phyloP scores from a whole-genome alignment of 2,888 invertebrate species.

The Cantharis flavilabris region DNA sequence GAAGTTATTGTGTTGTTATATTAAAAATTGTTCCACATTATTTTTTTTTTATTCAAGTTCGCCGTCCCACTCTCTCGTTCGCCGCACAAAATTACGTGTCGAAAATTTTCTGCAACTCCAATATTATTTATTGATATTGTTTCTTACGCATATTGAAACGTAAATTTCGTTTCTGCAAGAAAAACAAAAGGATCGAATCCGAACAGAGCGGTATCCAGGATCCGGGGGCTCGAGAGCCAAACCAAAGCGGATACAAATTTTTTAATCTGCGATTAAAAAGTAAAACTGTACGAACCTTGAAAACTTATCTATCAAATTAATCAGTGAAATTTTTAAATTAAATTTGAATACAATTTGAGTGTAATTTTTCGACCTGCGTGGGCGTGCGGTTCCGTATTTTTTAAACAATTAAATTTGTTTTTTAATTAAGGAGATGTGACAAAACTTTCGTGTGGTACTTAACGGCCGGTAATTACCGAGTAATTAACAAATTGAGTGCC shows the following conservation, averaged over 20 bases:
- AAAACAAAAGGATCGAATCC: not conserved
- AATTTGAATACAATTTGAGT: not conserved
- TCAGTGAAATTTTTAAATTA: slow-evolving; percentile 7
- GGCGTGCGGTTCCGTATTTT: not conserved
- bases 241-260: not conserved
- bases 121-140: slow-evolving; percentile 36
- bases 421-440: not conserved
- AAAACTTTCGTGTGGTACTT: not conserved
- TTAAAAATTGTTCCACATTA: slow-evolving; percentile 33
- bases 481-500: not conserved
- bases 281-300: slow-evolving; percentile 5
- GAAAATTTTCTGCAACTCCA: not conserved
- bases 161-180: slow-evolving; percentile 11
- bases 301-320: slow-evolving; percentile 14
- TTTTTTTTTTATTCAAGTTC: not conserved
- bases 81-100: slow-evolving; percentile 16
- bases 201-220: not conserved
- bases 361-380: not conserved
- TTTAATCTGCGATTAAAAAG: not conserved
- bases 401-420: not conserved
- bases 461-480: not conserved
- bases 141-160: slow-evolving; percentile 20
- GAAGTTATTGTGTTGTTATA: slow-evolving; percentile 39
- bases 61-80: not conserved
- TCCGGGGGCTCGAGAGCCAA: not conserved